Percentiles rank a stretch among this genome's conserved stretches.
Conservation (phyloP, 2,113 vertebrate genomes). For the Actenoides lindsayi region DNA sequence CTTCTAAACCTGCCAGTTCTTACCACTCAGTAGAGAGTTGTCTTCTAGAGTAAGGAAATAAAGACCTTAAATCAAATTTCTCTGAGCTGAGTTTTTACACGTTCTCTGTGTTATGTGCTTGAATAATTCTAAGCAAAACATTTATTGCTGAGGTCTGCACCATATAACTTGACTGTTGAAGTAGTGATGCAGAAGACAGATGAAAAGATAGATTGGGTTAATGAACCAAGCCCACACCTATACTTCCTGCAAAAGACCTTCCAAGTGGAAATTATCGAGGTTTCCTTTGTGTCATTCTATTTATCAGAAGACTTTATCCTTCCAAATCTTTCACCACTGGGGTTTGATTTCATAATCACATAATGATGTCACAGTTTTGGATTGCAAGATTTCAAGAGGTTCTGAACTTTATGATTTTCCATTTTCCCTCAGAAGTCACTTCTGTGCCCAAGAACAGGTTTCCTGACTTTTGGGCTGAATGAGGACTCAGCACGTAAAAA, state of each 20-base stretch:
- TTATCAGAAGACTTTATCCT: background rate
- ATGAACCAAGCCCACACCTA: background rate
- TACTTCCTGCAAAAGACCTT: background rate
- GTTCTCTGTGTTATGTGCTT: background rate
- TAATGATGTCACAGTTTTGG: background rate
- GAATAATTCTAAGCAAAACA: conserved; percentile 14
- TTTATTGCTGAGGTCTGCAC: conserved; percentile 16
- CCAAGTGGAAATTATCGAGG: background rate
- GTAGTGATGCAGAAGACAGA: conserved; percentile 16
- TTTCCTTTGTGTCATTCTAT: background rate
- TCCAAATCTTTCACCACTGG: background rate
- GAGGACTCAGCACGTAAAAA: background rate
- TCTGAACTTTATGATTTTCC: background rate
- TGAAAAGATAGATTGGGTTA: background rate
- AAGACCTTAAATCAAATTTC: conserved; percentile 26
- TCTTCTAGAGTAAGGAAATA: background rate
- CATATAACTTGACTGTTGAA: background rate
- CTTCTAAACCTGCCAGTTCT: background rate
- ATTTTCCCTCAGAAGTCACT: background rate
- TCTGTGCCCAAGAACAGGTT: background rate
- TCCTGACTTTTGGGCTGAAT: background rate
- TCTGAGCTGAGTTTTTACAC: background rate
- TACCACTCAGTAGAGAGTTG: background rate
- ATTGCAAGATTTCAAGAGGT: background rate
- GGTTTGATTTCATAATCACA: background rate